Evolutionary conservation across 2,797 vertebrate species (phyloP), one percentile per base, ranked within the genome.

Genomic region (Triplophysa yarkandensis): DNA sequence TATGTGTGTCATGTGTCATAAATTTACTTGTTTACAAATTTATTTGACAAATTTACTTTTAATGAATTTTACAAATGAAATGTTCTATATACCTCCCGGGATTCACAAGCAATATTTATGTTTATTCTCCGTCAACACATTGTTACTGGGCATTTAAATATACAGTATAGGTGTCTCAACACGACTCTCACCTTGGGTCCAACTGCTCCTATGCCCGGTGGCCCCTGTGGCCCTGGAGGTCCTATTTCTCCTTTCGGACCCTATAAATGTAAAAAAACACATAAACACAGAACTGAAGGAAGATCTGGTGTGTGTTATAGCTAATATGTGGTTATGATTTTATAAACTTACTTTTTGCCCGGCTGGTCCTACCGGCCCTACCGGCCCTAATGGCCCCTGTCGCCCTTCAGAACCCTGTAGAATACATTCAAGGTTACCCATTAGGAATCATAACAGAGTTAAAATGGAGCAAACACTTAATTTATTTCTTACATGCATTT

Each of bases 191-290:
- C 96, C 39, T 84, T 89, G 10, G 91, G 89, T 55, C 96, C 97
- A 0, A 79, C 36, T 68, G 86, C 11, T 54, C 92, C 87, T 52
- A 81, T 17, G 0, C 91, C 94, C 0, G 79, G 58, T 3, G 90
- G 91, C 1, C 97, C 96, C 4, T 90, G 84, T 25, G 91, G 91
- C 69, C 97, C 96, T 1, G 77, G 71, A 10, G 80, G 85, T 9
- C 97, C 96, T 44, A 75, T 86, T 21, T 89, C 81, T 10, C 97
- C 97, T 1, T 55, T 76, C 39, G 83, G 75, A 27, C 96, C 96
- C 96, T 98, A 77, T 39, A 32, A 14, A 73, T 68, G 21, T 36
- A 43, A 79, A 43, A 19, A 3, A 80, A 64, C 32, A 27, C 25
- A 60, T 39, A 30, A 41, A 69, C 9, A 66, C 28, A 74, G 10